Evolutionary conservation across 2,797 vertebrate species (phyloP), one percentile per base, ranked within the genome.

Genomic region (Muscicapa comitata): DNA sequence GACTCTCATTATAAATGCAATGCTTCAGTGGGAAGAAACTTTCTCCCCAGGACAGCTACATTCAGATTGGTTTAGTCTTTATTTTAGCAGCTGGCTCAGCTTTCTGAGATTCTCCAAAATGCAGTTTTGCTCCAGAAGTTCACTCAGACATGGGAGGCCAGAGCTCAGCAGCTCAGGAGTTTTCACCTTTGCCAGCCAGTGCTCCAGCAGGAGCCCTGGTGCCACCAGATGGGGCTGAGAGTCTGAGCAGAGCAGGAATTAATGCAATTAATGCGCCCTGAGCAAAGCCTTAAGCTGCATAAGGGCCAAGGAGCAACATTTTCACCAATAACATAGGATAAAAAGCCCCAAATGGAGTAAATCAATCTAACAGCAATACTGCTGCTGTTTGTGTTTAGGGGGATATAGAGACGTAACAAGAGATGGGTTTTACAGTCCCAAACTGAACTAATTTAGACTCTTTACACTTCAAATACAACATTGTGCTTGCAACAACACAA

Each of bases 161-260:
- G 31, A 33, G 68, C 48, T 28, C 62, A 45, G 73, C 54, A 33
- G 59, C 71, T 42, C 90, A 5, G 25, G 3, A 11, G 3, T 21
- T 66, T 40, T 2, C 12, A 35, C 50, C 57, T 80, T 13, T 58
- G 68, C 18, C 79, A 76, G 77, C 1, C 24, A 5, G 9, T 2
- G 13, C 71, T 29, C 79, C 43, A 42, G 90, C 66, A 10, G 37
- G 43, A 92, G 74, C 57, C 81, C 48, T 18, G 8, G 79, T 66
- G 89, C 97, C 97, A 97, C 96, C 95, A 97, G 97, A 93, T 97
- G 97, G 96, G 92, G 96, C 91, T 96, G 72, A 45, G 81, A 82
- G 90, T 43, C 95, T 28, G 78, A 88, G 88, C 67, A 92, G 85
- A 91, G 81, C 83, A n/a, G 35, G 81, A 84, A 77, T 90, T 77